Evolutionary conservation across 2,113 vertebrate species (phyloP).

Genomic region (Microcebus murinus): DNA sequence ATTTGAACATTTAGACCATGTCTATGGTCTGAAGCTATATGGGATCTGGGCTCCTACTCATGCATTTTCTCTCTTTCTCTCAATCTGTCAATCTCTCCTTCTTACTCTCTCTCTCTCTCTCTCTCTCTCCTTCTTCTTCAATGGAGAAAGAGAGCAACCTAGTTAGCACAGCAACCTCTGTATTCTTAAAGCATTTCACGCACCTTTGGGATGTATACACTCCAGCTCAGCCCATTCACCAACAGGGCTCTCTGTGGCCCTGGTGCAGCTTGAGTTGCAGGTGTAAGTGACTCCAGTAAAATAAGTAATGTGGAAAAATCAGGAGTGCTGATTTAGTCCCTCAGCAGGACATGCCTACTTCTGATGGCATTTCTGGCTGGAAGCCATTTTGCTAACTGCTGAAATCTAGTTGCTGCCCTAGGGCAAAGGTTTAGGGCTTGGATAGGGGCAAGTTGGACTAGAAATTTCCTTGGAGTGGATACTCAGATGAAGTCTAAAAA

Average conservation of each 20-base stretch:
- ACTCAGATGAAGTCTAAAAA: neutral
- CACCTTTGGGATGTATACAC: neutral
- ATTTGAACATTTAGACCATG: neutral
- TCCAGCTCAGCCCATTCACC: neutral
- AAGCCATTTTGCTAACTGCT: neutral
- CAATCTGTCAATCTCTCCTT: accelerated
- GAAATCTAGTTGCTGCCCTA: neutral
- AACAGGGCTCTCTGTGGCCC: neutral
- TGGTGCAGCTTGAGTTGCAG: neutral
- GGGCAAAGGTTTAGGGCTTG: neutral
- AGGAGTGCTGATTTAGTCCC: neutral
- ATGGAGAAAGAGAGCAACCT: too few relatives aligned
- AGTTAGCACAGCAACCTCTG: neutral
- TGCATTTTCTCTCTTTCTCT: too few relatives aligned
- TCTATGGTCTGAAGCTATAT: neutral
- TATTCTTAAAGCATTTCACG: neutral
- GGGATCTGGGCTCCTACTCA: neutral
- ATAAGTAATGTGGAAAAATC: neutral
- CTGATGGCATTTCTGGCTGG: neutral
- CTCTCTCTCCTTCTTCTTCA: too few relatives aligned
- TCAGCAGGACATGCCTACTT: neutral
- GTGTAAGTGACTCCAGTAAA: neutral
- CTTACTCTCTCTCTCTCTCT: neutral
- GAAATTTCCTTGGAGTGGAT: neutral
- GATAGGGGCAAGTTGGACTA: neutral